phyloP scores from a whole-genome alignment of 1,140 invertebrate genomes.

The Potamilus streckersoni region DNA sequence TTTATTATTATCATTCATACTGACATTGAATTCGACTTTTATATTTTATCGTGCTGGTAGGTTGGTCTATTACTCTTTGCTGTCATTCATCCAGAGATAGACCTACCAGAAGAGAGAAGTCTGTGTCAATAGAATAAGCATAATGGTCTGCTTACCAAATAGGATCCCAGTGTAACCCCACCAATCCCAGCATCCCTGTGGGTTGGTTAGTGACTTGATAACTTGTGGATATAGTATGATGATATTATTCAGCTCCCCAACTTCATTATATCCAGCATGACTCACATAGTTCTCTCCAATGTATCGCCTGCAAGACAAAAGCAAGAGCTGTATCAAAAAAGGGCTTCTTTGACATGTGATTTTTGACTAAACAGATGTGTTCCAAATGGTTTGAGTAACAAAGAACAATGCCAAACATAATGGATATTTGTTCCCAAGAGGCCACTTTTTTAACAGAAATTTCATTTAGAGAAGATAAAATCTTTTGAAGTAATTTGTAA shows the following conservation, averaged over 20 bases:
- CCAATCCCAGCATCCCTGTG: conserved; percentile 69
- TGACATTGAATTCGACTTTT: background rate
- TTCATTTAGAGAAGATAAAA: too few species aligned
- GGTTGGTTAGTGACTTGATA: conserved; percentile 49
- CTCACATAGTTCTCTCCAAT: conserved; percentile 61
- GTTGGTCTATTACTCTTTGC: background rate
- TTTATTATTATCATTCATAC: background rate
- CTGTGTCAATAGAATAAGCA: background rate
- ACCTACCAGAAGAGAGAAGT: background rate
- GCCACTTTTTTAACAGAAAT: too few species aligned
- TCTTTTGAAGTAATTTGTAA: too few species aligned
- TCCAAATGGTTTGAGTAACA: too few species aligned
- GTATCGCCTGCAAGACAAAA: too few species aligned
- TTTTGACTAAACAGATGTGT: too few species aligned
- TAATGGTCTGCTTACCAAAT: conserved; percentile 44
- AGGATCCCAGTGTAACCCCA: conserved; percentile 58
- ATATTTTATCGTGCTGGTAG: too few species aligned
- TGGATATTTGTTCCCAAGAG: too few species aligned
- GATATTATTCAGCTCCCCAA: conserved; percentile 68
- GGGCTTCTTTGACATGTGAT: too few species aligned
- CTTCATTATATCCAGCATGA: conserved; percentile 66
- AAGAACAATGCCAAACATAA: too few species aligned
- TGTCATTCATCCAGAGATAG: background rate
- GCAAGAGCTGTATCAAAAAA: too few species aligned
- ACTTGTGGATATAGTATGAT: conserved; percentile 69